phyloP scores from a whole-genome alignment of 2,113 vertebrate genomes.

The Variabilichromis moorii region DNA sequence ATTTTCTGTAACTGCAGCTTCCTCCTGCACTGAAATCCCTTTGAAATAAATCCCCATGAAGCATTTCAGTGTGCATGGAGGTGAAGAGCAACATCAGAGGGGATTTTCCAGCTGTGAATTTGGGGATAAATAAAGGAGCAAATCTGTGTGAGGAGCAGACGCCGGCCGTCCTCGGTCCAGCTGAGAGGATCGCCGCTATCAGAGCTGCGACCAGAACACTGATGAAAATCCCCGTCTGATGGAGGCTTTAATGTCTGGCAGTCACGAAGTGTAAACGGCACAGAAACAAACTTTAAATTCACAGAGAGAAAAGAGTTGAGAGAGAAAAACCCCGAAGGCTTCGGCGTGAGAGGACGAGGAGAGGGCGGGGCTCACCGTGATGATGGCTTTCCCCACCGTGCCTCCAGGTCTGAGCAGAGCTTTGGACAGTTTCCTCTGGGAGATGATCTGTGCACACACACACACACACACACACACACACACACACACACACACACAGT shows the following conservation, averaged over 20 bases:
- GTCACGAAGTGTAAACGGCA: background rate
- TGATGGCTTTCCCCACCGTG: slow-evolving; percentile 87
- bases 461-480: background rate
- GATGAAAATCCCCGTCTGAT: background rate
- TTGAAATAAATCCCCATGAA: background rate
- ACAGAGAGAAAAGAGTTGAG: background rate
- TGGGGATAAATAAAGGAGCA: background rate
- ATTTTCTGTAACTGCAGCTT: background rate
- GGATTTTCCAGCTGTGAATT: background rate
- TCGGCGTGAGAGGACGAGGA: background rate
- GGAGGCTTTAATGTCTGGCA: background rate
- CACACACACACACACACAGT: background rate
- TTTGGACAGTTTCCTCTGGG: slow-evolving; percentile 94
- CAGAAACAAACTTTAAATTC: background rate
- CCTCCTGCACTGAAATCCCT: background rate
- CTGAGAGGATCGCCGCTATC: background rate
- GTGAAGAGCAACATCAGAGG: background rate
- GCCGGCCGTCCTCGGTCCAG: background rate
- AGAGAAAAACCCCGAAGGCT: background rate
- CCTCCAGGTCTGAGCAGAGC: slow-evolving; percentile 90
- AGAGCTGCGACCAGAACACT: background rate
- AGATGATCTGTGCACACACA: slow-evolving; percentile 77
- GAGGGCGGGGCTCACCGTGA: slow-evolving; percentile 79
- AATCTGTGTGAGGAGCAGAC: background rate
- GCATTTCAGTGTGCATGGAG: background rate